Base-by-base conservation (phyloP, 2,888 invertebrate genomes). In the Philhelius pedissequus region DNA sequence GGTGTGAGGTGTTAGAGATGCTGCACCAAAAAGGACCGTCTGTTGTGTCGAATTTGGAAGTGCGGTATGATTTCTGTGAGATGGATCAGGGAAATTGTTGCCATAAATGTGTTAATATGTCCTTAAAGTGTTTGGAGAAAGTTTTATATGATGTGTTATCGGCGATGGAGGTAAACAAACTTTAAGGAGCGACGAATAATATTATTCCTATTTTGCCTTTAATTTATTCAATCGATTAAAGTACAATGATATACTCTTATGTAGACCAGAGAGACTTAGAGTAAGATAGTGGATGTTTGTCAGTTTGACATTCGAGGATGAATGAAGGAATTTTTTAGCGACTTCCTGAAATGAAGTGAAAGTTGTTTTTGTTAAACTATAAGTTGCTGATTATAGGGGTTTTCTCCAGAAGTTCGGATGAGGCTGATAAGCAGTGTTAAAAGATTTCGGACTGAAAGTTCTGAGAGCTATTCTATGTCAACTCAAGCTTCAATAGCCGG, bases 61-160 rank as follows among this genome's bases (percentile, higher is more conserved):
- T 58, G 83, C 64, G 77, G 73, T 82, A 77, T 73, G 62, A 77
- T 73, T 32, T 62, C 60, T 75, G 62, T 73, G 73, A 69, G 77
- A 82, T 77, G 68, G 52, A 77, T 77, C 54, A 77, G 68, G 82
- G 68, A 77, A 77, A 77, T 60, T 43, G 32, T 69, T 62, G 32
- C 48, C 73, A 73, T 77, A 68, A 32, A 40, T 25, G 54, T 30
- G 13, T 15, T 73, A 62, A 40, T 56, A 35, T 40, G 77, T 82
- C 77, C 77, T 77, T 73, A 56, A 77, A 68, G 48, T 60, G 62
- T 15, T 6, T 11, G 13, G 73, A 48, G 77, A 82, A 82, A 77
- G 77, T 76, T 66, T n/a, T 11, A 22, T 11, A 22, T 22, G 45
- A 22, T 64, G 45, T 64, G 45, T 64, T 64, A 20, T 45, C 54